Base-by-base conservation (phyloP, 2,113 vertebrate species). In the Polypterus senegalus region DNA sequence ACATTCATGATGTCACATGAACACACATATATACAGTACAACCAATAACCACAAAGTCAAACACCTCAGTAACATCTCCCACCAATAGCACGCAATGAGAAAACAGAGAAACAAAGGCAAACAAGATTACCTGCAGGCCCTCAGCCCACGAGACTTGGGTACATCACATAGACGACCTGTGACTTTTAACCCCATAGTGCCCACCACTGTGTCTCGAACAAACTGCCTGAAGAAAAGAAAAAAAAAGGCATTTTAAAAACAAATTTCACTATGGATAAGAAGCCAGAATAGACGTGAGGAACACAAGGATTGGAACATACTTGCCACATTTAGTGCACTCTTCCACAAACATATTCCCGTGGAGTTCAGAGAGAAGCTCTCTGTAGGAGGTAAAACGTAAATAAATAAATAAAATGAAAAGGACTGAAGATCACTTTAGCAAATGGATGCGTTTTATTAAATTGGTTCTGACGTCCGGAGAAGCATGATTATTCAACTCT, bases 331-430 rank as follows among this genome's bases (percentile, higher is more conserved):
- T 97, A 73, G 81, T 77, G 2, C 96, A 99, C 71, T 98, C 93
- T 58, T 99, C 96, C 66, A 98, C 82, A 62, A 99, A 99, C 95
- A 99, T 98, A 86, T 99, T 98, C 64, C 96, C 96, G 1, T 99
- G 96, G 11, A 99, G 91, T 77, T 99, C 95, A 0, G 96, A 91
- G 69, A 99, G 61, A 65, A 89, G 78, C 73, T 98, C 88, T 79
- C 94, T 98, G 75, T 0, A 1, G 67, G 62, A 65, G 2, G 0
- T 10, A 74, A 56, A 63, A 6, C 44, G 48, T 66, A 44, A 70
- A 10, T 46, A 46, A 46, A 53, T 47, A 54, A 7, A 46, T 51
- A 11, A 3, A 46, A 27, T 27, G 27, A 27, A 27, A 27, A 2
- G 27, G 27, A 2, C 27, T 27, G 27, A 27, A 27, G 27, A 27